phyloP scores from a whole-genome alignment of 2,888 invertebrate genomes.

The Drosophila monieri region DNA sequence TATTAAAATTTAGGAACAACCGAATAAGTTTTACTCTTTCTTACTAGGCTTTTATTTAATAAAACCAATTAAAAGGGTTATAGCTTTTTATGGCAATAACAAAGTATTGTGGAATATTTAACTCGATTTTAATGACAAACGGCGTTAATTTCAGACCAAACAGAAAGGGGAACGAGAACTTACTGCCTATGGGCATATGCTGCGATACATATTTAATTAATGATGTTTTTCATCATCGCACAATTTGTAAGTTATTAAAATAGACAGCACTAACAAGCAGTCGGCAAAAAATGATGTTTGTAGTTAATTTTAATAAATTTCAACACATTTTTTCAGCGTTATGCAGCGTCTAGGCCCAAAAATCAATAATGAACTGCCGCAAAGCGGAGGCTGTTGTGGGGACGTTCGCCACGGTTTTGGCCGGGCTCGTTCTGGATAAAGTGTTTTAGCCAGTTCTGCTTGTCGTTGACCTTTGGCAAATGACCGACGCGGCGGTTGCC shows the following conservation, averaged over 20 bases:
- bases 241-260: slow-evolving; percentile 54
- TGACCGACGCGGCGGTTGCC: slow-evolving; percentile 50
- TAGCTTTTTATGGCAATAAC: background rate
- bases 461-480: slow-evolving; percentile 62
- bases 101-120: slow-evolving; percentile 11
- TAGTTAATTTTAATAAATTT: slow-evolving; percentile 32
- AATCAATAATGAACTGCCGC: slow-evolving; percentile 54
- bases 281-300: slow-evolving; percentile 15
- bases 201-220: slow-evolving; percentile 49
- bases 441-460: slow-evolving; percentile 17
- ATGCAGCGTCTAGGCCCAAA: background rate
- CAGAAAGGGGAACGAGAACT: background rate
- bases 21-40: background rate
- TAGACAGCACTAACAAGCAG: slow-evolving; percentile 30
- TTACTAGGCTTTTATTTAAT: background rate
- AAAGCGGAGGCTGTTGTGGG: slow-evolving; percentile 19
- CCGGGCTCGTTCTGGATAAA: slow-evolving; percentile 6
- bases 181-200: slow-evolving; percentile 37
- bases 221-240: slow-evolving; percentile 52
- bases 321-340: slow-evolving; percentile 8
- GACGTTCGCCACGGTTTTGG: slow-evolving; percentile 5
- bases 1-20: background rate
- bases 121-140: slow-evolving; percentile 49
- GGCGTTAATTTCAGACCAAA: slow-evolving; percentile 39
- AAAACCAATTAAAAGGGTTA: too few relatives aligned